These are phyloP conservation scores for Stigmatopora nigra DNA, from an alignment of 2,113 vertebrate genomes.

Conservation along the genomic window DNA sequence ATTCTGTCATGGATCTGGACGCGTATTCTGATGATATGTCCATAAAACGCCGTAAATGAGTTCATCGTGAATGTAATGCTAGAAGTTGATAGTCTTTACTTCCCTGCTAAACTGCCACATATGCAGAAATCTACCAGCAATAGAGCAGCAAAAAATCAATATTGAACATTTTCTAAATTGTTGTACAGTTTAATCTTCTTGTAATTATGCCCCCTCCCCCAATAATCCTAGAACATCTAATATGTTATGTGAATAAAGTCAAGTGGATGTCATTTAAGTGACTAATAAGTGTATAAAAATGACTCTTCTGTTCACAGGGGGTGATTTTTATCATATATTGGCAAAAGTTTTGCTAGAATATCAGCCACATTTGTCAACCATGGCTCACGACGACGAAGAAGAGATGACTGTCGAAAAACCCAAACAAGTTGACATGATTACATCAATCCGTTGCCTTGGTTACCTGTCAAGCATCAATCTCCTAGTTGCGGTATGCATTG, in stretches of 20 bases:
- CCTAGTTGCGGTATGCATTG: slow-evolving; percentile 86
- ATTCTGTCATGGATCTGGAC: background rate
- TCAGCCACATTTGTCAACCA: slow-evolving; percentile 53
- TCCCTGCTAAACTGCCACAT: slow-evolving; percentile 50
- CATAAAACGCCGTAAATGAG: background rate
- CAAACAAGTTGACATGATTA: slow-evolving; percentile 80
- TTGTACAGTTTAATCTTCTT: no score
- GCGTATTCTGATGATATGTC: accelerated
- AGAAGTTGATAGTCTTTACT: slow-evolving; percentile 31
- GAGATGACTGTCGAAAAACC: slow-evolving; percentile 36
- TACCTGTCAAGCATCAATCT: slow-evolving; percentile 87
- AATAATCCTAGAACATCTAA: no score
- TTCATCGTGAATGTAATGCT: slow-evolving; percentile 3
- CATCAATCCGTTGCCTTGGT: slow-evolving; percentile 85
- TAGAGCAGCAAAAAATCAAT: background rate
- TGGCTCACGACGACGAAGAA: slow-evolving; percentile 81
- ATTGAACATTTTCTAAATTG: background rate
- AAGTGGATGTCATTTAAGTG: no score
- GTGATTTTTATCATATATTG: slow-evolving; percentile 26
- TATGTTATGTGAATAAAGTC: background rate
- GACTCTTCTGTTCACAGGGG: slow-evolving; percentile 39
- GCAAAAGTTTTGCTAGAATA: slow-evolving; percentile 12
- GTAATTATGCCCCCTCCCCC: background rate
- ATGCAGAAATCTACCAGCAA: slow-evolving; percentile 28
- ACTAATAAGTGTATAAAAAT: background rate